Evolutionary conservation across 2,888 invertebrate genomes (phyloP).

Genomic region (Hyposoter didymator): DNA sequence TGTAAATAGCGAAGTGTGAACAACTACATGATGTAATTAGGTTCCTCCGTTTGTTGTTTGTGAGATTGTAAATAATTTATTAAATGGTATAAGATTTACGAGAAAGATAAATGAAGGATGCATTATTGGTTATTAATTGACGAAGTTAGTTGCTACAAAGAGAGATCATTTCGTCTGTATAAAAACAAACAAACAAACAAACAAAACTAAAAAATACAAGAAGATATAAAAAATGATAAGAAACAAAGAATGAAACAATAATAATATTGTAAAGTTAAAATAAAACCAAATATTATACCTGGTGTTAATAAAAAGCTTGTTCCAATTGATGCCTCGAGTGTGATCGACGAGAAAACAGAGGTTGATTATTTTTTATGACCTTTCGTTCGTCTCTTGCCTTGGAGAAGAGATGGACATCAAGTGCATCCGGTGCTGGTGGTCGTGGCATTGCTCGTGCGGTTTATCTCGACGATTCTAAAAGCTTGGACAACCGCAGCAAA

Average conservation of each 20-base stretch:
- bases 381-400: conserved; percentile 63
- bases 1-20: conserved; percentile 83
- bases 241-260: conserved; percentile 75
- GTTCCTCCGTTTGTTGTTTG: conserved; percentile 84
- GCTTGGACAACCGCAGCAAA: conserved; percentile 84
- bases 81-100: conserved; percentile 79
- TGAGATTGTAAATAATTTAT: conserved; percentile 85
- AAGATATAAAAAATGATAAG: conserved; percentile 40
- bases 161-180: conserved; percentile 80
- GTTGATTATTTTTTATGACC: not conserved
- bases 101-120: conserved; percentile 69
- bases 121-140: conserved; percentile 79
- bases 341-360: conserved; percentile 4
- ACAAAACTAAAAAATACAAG: conserved; percentile 21
- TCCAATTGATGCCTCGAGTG: conserved; percentile 5
- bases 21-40: conserved; percentile 83
- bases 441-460: conserved; percentile 66
- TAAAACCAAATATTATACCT: conserved; percentile 83
- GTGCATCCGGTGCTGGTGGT: conserved; percentile 65
- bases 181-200: conserved; percentile 70
- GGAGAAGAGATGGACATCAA: conserved; percentile 45
- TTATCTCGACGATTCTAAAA: conserved; percentile 85
- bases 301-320: conserved; percentile 78
- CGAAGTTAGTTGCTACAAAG: conserved; percentile 80
- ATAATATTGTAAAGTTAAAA: conserved; percentile 83